Conservation (phyloP, 2,888 invertebrate genomes). For the Pammene aurita region DNA sequence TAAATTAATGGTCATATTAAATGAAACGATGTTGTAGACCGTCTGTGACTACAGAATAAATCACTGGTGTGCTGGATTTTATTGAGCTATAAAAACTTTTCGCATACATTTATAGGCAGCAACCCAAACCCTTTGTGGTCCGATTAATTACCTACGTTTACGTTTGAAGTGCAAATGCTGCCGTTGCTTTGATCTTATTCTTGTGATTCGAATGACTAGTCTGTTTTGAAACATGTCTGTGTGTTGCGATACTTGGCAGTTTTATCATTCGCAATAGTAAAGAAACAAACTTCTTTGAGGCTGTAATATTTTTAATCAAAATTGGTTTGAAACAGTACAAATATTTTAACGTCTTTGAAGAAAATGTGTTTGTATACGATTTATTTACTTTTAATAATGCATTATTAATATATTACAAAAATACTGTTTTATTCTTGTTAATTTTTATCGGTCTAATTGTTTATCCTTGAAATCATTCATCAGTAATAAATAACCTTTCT, state of each 20-base stretch:
- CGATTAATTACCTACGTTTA: conserved; percentile 34
- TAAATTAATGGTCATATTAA: conserved; percentile 28
- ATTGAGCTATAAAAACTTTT: conserved; percentile 36
- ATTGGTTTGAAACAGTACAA: background rate
- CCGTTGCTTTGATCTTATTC: conserved; percentile 38
- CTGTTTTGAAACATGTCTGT: conserved; percentile 21
- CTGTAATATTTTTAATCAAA: background rate
- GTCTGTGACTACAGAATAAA: conserved; percentile 18
- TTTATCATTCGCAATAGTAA: background rate
- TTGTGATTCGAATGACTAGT: conserved; percentile 19
- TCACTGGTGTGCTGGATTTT: conserved; percentile 30
- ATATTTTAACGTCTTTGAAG: too few species aligned
- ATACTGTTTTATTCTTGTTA: too few species aligned
- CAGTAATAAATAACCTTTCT: too few species aligned
- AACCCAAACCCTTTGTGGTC: conserved; percentile 34
- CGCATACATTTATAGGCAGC: conserved; percentile 28
- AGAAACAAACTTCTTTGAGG: background rate
- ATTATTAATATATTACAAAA: too few species aligned
- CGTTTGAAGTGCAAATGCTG: conserved; percentile 40
- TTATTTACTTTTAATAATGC: too few species aligned
- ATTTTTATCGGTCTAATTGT: too few species aligned
- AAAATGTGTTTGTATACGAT: too few species aligned
- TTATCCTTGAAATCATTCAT: too few species aligned
- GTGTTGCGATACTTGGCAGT: conserved; percentile 23
- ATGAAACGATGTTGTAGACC: conserved; percentile 24